Evolutionary conservation across 2,888 invertebrate species (phyloP), one percentile per base, ranked within the genome.

Genomic region (Caenorhabditis sinica): DNA sequence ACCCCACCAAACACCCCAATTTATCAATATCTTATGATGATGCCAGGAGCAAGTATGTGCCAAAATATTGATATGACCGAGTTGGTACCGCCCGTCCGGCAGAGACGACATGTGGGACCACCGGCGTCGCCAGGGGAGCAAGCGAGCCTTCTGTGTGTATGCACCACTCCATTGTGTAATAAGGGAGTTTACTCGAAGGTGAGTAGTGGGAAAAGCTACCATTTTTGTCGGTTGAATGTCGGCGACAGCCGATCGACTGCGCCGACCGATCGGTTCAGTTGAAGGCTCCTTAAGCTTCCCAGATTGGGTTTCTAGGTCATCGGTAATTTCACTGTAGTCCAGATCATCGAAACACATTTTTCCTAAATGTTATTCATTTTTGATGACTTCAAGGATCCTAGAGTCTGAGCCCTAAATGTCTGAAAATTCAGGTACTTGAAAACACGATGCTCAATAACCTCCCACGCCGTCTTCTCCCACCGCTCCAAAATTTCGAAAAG

Each of bases 41-140:
- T 92, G 85, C 91, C 91, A 6, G 92, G 91, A 40, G 81, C 87
- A 28, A 79, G 89, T 2, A 87, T 92, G 73, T 92, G 92, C 53
- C 92, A 91, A 72, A 92, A 92, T 71, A 85, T 92, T 51, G 89
- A 90, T 51, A 86, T 88, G 68, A 80, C 73, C 17, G 68, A 81
- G 9, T 65, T 69, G 45, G 28, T 58, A 17, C 63, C 69, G 43
- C 65, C 74, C 30, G 53, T 68, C 15, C 30, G 75, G 0, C 71
- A 82, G 3, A 40, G 65, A 36, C 43, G 68, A 40, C 73, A 79
- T 15, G 69, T 60, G 15, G 83, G 74, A 49, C 86, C 83, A 25
- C 87, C 86, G 25, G 80, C 86, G 1, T 49, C 76, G 13, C 86
- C 85, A 0, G 76, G 79, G 17, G 82, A 83, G 30, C 82, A 86